Base-by-base conservation (phyloP, 2,888 invertebrate species). In the Ophion ellenae region DNA sequence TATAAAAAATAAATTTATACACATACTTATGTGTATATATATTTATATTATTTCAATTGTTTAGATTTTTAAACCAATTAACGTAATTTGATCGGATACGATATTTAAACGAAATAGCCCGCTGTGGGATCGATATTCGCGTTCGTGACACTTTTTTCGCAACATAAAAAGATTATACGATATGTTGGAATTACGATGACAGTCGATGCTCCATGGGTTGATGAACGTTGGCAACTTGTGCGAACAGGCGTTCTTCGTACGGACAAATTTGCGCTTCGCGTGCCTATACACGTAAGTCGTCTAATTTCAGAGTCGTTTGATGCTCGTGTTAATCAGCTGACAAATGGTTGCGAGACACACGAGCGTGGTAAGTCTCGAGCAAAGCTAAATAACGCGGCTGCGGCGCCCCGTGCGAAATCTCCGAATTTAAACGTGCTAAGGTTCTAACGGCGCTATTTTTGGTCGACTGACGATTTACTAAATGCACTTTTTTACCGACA, bases 291-390 rank as follows among this genome's bases (percentile, higher is more conserved):
- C 10, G 14, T 24, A n/a, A 36, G 28, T 17, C 61, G 73, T 77
- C 81, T 81, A 77, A 84, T 84, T 80, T 36, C 61, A 80, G 70
- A 70, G 66, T 74, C 47, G 79, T 75, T 79, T 74, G 24, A 64
- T 40, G 64, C 20, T 11, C 59, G 57, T 20, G 36, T 71, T 66
- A 57, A 71, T 71, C 59, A 84, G 66, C 71, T 76, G 66, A 71
- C 75, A 73, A 84, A 76, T 71, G 70, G 17, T 53, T 14, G 71
- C 47, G 66, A 76, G 76, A 81, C 66, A 76, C 71, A 66, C 36
- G 45, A 59, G 17, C 11, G 36, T 14, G 53, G 53, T 28, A 78
- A 17, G 40, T 40, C 7, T 40, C 40, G 53, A n/a, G 53, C 53
- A 11, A 36, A 9, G 66, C 66, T 9, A 76, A 66, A 76, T 17